Evolutionary conservation across 2,888 invertebrate species (phyloP).

Genomic region (Melieria crassipennis): DNA sequence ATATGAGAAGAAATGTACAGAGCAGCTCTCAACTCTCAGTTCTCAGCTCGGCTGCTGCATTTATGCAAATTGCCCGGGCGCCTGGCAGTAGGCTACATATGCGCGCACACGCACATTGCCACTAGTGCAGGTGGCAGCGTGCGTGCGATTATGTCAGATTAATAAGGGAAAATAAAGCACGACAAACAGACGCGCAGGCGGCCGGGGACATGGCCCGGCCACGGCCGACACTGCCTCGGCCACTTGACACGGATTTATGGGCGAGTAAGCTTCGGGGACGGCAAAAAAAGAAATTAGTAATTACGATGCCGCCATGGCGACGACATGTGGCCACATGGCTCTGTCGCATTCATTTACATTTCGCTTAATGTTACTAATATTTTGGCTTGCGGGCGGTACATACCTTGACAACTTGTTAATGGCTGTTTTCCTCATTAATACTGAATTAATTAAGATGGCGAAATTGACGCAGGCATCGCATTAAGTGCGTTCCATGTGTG

Average conservation of each 20-base stretch:
- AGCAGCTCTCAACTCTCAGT: neutral
- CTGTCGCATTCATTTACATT: too few relatives aligned
- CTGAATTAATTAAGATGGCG: constrained; percentile 59
- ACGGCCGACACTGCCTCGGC: too few relatives aligned
- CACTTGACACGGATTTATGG: too few relatives aligned
- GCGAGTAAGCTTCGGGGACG: too few relatives aligned
- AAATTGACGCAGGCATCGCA: constrained; percentile 19
- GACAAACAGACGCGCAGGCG: neutral
- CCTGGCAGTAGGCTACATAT: too few relatives aligned
- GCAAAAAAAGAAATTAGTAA: too few relatives aligned
- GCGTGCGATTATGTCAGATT: constrained; percentile 1
- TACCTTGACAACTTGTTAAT: constrained; percentile 67
- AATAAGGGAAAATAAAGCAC: neutral
- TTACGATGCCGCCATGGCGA: too few relatives aligned
- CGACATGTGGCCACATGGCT: too few relatives aligned
- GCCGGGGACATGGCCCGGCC: neutral
- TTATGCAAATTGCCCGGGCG: too few relatives aligned
- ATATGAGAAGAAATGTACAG: neutral
- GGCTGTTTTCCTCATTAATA: constrained; percentile 66
- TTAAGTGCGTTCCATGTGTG: neutral
- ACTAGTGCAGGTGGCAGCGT: neutral
- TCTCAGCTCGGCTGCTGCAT: too few relatives aligned
- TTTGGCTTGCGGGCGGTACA: constrained; percentile 42
- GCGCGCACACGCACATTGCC: neutral
- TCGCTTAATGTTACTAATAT: too few relatives aligned